Percentiles rank a stretch among this genome's conserved stretches.
These are phyloP conservation scores for Aurelia aurita DNA, from an alignment of 30 jellyfish, hydroid and myxozoan species.

Conservation along the genomic window DNA sequence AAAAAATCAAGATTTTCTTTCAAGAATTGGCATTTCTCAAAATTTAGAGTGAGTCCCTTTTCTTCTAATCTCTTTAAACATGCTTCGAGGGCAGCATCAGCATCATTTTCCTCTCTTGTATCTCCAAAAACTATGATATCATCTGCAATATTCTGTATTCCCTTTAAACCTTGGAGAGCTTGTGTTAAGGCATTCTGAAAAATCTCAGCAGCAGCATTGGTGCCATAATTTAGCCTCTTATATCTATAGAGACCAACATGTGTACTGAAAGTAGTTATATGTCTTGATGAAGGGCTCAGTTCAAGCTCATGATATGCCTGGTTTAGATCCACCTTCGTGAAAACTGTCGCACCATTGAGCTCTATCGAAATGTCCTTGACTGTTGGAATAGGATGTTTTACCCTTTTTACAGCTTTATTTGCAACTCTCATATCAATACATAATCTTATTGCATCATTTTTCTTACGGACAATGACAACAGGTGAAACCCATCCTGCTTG, in stretches of 20 bases:
- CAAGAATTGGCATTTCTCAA: conserved; percentile 18
- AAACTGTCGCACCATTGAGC: conserved; percentile 34
- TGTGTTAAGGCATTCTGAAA: conserved; percentile 21
- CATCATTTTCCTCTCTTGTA: conserved; percentile 7
- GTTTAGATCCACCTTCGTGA: conserved; percentile 22
- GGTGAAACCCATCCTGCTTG: conserved; percentile 18
- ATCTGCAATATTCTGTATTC: conserved; percentile 4
- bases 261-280: conserved; percentile 43
- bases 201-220: conserved; percentile 23
- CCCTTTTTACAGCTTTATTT: conserved; percentile 38
- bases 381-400: conserved; percentile 28
- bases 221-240: conserved; percentile 32
- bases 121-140: conserved; percentile 22
- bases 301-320: conserved; percentile 50
- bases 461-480: conserved; percentile 13
- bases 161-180: conserved; percentile 30
- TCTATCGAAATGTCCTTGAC: conserved; percentile 18
- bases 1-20: conserved; percentile 29
- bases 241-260: conserved; percentile 39
- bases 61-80: conserved; percentile 4
- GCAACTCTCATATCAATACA: conserved; percentile 46
- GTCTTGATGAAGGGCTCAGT: conserved; percentile 17
- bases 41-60: conserved; percentile 6
- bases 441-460: conserved; percentile 4
- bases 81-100: neutral